Percentiles rank a stretch among this genome's conserved stretches.
phyloP scores from a whole-genome alignment of 1,140 invertebrate genomes.

The Geopemphigus sp. region DNA sequence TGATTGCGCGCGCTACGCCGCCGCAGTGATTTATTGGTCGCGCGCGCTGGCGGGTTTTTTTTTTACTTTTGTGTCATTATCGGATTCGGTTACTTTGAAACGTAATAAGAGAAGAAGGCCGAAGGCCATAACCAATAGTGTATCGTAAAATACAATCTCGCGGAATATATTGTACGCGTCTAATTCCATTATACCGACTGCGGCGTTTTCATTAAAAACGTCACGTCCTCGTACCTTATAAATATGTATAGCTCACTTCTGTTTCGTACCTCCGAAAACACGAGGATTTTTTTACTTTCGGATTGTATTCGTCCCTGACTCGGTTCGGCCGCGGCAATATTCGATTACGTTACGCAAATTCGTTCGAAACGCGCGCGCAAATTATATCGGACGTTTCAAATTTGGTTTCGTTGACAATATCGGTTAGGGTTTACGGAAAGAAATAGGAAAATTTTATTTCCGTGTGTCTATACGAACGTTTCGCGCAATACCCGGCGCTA shows the following conservation, averaged over 20 bases:
- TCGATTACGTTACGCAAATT: no score
- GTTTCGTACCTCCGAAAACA: not conserved
- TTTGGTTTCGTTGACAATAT: no score
- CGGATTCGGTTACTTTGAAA: conserved; percentile 43
- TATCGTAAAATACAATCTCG: conserved; percentile 36
- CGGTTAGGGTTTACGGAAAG: no score
- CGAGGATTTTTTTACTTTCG: not conserved
- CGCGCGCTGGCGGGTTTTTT: conserved; percentile 31
- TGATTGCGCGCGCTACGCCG: not conserved
- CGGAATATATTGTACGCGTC: not conserved
- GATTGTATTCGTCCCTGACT: not conserved
- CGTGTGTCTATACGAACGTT: no score
- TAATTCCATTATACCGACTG: conserved; percentile 15
- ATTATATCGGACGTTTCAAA: no score
- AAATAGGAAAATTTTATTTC: no score
- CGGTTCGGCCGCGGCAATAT: no score
- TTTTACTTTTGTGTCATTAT: conserved; percentile 40
- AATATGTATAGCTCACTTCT: conserved; percentile 19
- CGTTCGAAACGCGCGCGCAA: no score
- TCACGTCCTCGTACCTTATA: no score
- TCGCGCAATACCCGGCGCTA: no score
- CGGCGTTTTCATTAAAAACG: not conserved
- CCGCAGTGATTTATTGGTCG: conserved; percentile 26
- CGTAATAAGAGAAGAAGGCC: conserved; percentile 41
- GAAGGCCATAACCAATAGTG: conserved; percentile 40